A percentile compares a stretch with the other conserved stretches of the same genome.
These are phyloP conservation scores for Coluber constrictor DNA, from an alignment of 2,797 vertebrate genomes.

Conservation along the genomic window DNA sequence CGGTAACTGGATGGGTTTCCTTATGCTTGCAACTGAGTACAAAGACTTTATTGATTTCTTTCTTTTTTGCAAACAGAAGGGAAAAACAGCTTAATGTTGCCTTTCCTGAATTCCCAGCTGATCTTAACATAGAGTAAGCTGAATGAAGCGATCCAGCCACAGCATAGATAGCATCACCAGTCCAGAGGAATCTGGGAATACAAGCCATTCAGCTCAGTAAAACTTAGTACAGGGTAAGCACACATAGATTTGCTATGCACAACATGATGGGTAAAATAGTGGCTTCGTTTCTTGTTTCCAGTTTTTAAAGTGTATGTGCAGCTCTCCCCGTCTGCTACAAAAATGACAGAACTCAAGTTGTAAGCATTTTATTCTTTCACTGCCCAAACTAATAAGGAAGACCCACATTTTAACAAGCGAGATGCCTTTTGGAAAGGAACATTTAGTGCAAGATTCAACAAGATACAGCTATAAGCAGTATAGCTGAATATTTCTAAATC, in stretches of 20 bases:
- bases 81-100: neutral
- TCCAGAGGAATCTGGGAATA: neutral
- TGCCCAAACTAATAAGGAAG: neutral
- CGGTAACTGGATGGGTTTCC: neutral
- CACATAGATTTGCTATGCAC: neutral
- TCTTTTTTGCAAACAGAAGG: neutral
- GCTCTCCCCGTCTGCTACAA: neutral
- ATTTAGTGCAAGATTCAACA: neutral
- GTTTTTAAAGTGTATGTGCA: neutral
- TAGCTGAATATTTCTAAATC: neutral
- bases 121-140: neutral
- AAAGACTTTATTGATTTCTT: neutral
- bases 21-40: neutral
- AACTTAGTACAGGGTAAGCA: neutral
- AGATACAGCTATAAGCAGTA: neutral
- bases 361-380: neutral
- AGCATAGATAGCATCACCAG: neutral
- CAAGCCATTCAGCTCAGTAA: neutral
- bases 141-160: neutral
- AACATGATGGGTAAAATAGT: neutral
- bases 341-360: neutral
- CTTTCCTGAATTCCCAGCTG: neutral
- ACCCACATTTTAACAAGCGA: neutral
- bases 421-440: neutral
- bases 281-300: neutral